Base-by-base conservation (phyloP, 2,888 invertebrate species). In the Tupiocoris notatus region DNA sequence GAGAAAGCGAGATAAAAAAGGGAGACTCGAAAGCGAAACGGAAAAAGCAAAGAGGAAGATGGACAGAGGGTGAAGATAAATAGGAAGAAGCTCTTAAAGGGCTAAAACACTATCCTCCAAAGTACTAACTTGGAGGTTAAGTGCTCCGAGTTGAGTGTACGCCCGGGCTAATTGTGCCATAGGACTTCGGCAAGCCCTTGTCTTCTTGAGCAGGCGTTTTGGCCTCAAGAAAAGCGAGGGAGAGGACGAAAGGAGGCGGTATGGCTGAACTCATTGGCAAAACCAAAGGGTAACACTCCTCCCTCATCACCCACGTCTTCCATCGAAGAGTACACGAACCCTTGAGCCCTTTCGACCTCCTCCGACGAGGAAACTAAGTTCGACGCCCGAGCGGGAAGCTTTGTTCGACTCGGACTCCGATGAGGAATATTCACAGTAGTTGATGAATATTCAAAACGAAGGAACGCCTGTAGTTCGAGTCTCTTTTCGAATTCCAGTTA, bases 41-140 rank as follows among this genome's bases (percentile, higher is more conserved):
- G 39, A 39, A 39, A 39, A 39, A 12, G 12, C 39, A 3, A 39
- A 39, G 39, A n/a, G n/a, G n/a, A 63, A 57, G 57, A 57, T 2
- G 62, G 23, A 18, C 17, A 57, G 67, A 21, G 12, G 7, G 17
- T 12, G 21, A 56, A 67, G 21, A 66, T 39, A 21, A 66, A 57
- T n/a, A 57, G 67, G 56, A 39, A 67, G 67, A 67, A 67, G 67
- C 67, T 67, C 67, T 67, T 54, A 57, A 67, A 16, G 18, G 22
- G 54, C 57, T 67, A 57, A 67, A 56, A 67, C 67, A 67, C 67
- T 21, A 56, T 56, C 56, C 67, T 20, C 56, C 67, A 57, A 67
- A 67, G 67, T 57, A 39, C 67, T 57, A 57, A 67, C 67, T 67
- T 56, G 22, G 56, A 67, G 67, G 67, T 57, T 67, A 67, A 67